Base-by-base conservation (phyloP, 2,113 vertebrate species). In the Cryptoleucopteryx plumbea region DNA sequence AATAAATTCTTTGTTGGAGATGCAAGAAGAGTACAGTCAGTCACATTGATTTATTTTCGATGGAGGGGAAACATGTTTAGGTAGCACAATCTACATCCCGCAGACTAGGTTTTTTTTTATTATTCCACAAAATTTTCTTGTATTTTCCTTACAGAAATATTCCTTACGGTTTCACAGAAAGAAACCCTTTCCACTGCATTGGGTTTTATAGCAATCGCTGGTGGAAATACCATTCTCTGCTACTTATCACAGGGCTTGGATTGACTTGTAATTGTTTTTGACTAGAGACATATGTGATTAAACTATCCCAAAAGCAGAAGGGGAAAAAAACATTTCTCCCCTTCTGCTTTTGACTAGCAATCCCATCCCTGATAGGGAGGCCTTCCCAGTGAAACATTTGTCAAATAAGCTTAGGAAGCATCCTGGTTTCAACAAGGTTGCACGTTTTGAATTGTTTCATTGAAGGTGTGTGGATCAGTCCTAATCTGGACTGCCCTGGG, bases 51-150 rank as follows among this genome's bases (percentile, higher is more conserved):
- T 97, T 93, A 85, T 87, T 97, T 96, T 96, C 53, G 17, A 86
- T 90, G 48, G 80, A 97, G 82, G 27, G 47, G 31, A 96, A 95
- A 91, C 79, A 61, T 86, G 90, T 96, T 97, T 89, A 93, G 85
- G 77, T 91, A 94, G 47, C 53, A 52, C 81, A 96, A 68, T 90
- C 74, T 97, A 55, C 67, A 96, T 94, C 61, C 82, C 89, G 74
- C 74, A 92, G 86, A 47, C 32, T 11, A 91, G 48, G 12, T 1
- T 7, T 25, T 50, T 48, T 50, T 50, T 25, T 48, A 50, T 61
- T 40, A 32, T 32, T 94, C 52, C 59, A 50, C 65, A 87, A 75
- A 86, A 63, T 87, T 86, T 95, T 95, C 91, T 90, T 95, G 42
- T 78, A 82, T 95, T 94, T 93, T 78, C 12, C 68, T 94, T 91